Conservation (phyloP, 2,113 vertebrate species). For the Cromileptes altivelis region DNA sequence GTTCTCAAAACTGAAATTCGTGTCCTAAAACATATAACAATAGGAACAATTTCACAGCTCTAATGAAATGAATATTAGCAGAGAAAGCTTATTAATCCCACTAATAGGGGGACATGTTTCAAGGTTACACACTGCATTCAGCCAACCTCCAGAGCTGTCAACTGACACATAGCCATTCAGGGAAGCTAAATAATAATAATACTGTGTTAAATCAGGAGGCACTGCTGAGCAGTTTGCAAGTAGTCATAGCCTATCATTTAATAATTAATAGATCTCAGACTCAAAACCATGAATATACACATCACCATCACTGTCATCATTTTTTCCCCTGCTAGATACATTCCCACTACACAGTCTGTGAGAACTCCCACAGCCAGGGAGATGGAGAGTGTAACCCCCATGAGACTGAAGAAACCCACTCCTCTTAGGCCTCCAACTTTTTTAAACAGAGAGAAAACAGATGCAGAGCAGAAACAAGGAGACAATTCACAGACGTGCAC, state of each 20-base stretch:
- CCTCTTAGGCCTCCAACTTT: conserved; percentile 77
- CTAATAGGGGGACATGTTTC: conserved; percentile 65
- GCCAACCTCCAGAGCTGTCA: conserved; percentile 53
- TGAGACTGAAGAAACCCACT: conserved; percentile 72
- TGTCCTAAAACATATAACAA: conserved; percentile 47
- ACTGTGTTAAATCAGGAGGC: conserved; percentile 67
- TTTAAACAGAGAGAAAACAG: conserved; percentile 80
- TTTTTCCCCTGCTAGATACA: conserved; percentile 61
- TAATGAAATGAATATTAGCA: conserved; percentile 53
- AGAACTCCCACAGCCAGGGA: conserved; percentile 78
- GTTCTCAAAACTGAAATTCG: conserved; percentile 35
- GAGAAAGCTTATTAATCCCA: conserved; percentile 61
- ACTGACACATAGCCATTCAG: conserved; percentile 61
- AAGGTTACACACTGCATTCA: conserved; percentile 68
- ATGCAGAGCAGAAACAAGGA: conserved; percentile 75
- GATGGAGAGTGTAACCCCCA: conserved; percentile 73
- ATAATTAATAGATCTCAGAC: conserved; percentile 81
- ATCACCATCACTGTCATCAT: conserved; percentile 58
- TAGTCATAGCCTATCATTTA: conserved; percentile 73
- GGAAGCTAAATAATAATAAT: conserved; percentile 69
- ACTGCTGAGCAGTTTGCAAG: conserved; percentile 65
- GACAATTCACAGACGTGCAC: conserved; percentile 73
- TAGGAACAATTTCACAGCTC: conserved; percentile 10
- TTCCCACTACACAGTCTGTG: conserved; percentile 76
- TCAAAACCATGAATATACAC: conserved; percentile 60